phyloP scores from a whole-genome alignment of 2,113 vertebrate species.

The Macquaria australasica region DNA sequence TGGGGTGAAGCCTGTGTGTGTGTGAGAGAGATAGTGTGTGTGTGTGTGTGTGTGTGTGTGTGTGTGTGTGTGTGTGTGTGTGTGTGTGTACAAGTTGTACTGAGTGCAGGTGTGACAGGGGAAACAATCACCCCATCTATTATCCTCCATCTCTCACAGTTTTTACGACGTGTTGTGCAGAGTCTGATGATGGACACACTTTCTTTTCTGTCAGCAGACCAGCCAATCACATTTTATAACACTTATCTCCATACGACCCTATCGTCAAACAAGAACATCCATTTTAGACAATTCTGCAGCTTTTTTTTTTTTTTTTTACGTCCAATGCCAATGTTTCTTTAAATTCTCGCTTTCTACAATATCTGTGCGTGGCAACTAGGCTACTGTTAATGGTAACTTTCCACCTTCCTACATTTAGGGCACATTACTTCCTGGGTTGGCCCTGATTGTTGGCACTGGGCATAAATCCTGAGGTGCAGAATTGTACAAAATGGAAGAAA shows the following conservation, averaged over 20 bases:
- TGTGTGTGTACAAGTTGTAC: background rate
- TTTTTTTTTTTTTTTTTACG: background rate
- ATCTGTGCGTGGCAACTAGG: background rate
- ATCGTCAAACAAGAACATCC: background rate
- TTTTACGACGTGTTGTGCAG: background rate
- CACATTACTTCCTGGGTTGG: background rate
- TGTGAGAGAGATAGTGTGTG: background rate
- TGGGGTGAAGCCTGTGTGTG: background rate
- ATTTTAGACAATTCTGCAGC: too few species aligned
- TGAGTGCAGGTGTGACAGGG: slow-evolving; percentile 34
- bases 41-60: slow-evolving; percentile 12
- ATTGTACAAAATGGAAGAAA: background rate
- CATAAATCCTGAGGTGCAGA: slow-evolving; percentile 5
- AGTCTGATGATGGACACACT: background rate
- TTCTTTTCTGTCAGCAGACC: background rate
- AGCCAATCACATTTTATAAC: background rate
- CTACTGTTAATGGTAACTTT: background rate
- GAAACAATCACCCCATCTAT: slow-evolving; percentile 7
- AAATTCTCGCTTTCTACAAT: background rate
- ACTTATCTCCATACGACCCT: too few species aligned
- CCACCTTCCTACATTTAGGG: background rate
- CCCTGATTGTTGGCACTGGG: background rate
- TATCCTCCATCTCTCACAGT: slow-evolving; percentile 8
- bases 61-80: background rate
- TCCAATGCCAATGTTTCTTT: background rate